Conservation (phyloP, 2,797 vertebrate species). For the Cyclopterus lumpus region DNA sequence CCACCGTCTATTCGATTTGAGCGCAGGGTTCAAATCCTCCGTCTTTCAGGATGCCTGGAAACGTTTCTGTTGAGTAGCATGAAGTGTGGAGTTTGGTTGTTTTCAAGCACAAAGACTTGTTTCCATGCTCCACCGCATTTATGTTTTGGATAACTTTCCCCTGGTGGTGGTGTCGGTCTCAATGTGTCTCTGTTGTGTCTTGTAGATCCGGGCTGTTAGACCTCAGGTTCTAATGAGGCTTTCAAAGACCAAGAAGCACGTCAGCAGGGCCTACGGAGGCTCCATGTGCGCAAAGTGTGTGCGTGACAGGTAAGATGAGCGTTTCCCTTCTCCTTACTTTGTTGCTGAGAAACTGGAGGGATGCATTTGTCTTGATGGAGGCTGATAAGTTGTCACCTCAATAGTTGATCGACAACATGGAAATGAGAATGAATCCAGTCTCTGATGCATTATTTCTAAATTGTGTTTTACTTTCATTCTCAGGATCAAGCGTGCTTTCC, state of each 20-base stretch:
- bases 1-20: not conserved
- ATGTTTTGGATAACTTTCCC: not conserved
- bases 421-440: not conserved
- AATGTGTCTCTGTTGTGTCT: conserved; percentile 4
- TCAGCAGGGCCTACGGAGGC: conserved; percentile 97
- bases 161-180: not conserved
- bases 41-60: not conserved
- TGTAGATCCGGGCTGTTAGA: conserved; percentile 94
- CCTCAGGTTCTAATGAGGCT: conserved; percentile 98
- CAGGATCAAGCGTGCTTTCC: conserved; percentile 99
- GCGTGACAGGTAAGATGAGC: conserved; percentile 90
- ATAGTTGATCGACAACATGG: not conserved
- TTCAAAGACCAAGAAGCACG: conserved; percentile 98
- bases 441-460: not conserved
- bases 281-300: conserved; percentile 99
- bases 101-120: not conserved
- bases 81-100: not conserved
- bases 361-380: not conserved
- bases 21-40: accelerated
- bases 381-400: accelerated
- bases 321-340: not conserved
- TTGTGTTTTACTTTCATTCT: conserved; percentile 25
- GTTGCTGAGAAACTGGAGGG: not conserved
- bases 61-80: too few relatives aligned
- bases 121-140: not conserved